Conservation (phyloP, 2,113 vertebrate species). For the Verasper variegatus region DNA sequence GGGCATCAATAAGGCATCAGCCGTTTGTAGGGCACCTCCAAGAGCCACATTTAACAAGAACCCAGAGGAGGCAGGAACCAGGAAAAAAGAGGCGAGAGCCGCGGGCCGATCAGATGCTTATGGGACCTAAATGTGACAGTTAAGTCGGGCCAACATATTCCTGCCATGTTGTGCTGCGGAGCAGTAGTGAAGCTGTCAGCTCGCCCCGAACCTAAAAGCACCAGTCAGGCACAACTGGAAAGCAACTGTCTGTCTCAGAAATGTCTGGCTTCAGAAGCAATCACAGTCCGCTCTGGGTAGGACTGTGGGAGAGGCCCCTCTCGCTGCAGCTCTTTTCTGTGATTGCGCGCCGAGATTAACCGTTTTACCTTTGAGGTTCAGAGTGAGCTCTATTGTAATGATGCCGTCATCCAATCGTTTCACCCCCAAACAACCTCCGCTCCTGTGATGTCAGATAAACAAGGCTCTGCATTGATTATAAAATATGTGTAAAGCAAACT, state of each 20-base stretch:
- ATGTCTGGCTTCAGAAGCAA: slow-evolving; percentile 24
- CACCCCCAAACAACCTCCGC: slow-evolving; percentile 17
- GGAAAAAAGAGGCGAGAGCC: slow-evolving; percentile 1
- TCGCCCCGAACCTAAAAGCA: slow-evolving; percentile 32
- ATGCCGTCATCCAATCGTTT: background rate
- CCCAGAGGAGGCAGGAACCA: slow-evolving; percentile 17
- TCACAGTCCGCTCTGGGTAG: background rate
- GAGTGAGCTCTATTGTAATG: slow-evolving; percentile 26
- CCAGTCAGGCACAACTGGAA: slow-evolving; percentile 20
- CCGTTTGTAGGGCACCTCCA: slow-evolving; percentile 37
- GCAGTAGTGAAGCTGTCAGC: slow-evolving; percentile 41
- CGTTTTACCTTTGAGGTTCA: slow-evolving; percentile 19
- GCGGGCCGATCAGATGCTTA: slow-evolving; percentile 32
- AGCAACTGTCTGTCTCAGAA: background rate
- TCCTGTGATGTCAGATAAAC: slow-evolving; percentile 43
- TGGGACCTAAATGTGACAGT: slow-evolving; percentile 51
- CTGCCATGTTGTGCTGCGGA: slow-evolving; percentile 43
- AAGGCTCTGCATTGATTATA: slow-evolving; percentile 32
- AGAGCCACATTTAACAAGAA: slow-evolving; percentile 39
- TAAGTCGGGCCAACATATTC: slow-evolving; percentile 38
- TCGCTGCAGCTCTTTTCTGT: background rate
- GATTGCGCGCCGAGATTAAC: background rate
- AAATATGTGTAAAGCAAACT: slow-evolving; percentile 54
- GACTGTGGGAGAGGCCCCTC: slow-evolving; percentile 6
- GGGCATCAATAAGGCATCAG: slow-evolving; percentile 59